Evolutionary conservation across 2,113 vertebrate species (phyloP).

Genomic region (Sceloporus undulatus): DNA sequence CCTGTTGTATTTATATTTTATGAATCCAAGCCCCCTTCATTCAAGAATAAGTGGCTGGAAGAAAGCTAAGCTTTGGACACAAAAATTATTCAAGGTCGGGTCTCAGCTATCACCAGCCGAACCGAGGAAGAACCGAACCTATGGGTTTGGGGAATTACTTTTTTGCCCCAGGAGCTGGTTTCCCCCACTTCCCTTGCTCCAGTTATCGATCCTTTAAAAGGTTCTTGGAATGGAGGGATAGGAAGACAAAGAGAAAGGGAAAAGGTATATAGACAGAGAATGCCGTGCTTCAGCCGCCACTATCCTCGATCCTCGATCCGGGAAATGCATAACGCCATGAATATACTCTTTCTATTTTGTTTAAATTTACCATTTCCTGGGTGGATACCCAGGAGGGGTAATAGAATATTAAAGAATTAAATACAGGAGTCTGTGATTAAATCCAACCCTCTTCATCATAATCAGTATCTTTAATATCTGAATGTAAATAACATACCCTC

Average conservation of each 20-base stretch:
- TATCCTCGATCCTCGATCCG: not conserved
- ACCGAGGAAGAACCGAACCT: not conserved
- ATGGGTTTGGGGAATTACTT: not conserved
- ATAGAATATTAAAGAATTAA: not conserved
- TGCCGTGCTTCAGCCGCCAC: not conserved
- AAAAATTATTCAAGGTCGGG: no score
- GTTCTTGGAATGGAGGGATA: not conserved
- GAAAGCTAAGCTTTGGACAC: not conserved
- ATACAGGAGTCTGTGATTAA: not conserved
- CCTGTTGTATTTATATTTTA: no score
- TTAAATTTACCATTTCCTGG: not conserved
- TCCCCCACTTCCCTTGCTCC: not conserved
- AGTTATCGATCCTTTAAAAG: slow-evolving; percentile 10
- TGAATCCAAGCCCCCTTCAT: not conserved
- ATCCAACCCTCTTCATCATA: not conserved
- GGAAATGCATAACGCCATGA: not conserved
- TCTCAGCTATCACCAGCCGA: no score
- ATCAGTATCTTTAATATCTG: not conserved
- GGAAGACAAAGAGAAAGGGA: no score
- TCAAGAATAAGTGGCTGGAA: not conserved
- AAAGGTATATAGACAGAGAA: not conserved
- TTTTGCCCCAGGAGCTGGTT: not conserved
- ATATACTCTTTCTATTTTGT: not conserved
- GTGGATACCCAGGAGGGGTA: not conserved
- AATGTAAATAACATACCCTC: not conserved